Percentiles rank a stretch among this genome's conserved stretches.
Conservation (phyloP, 2,113 vertebrate genomes). For the Lonchura striata region DNA sequence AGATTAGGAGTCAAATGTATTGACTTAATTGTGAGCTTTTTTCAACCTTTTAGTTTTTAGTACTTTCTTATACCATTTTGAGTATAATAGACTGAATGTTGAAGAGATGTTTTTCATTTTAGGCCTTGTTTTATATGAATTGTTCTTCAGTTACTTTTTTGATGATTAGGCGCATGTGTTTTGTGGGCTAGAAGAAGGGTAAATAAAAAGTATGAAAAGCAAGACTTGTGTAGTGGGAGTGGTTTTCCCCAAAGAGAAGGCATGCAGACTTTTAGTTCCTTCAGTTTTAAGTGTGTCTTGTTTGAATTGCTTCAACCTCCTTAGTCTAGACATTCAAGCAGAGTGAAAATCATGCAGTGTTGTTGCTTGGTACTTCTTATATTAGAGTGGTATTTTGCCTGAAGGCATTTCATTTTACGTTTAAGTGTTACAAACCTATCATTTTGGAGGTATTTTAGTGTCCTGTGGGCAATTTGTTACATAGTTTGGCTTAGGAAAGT, state of each 20-base stretch:
- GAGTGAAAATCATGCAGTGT: background rate
- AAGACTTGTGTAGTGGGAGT: background rate
- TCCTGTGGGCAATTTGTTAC: background rate
- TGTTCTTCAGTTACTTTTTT: background rate
- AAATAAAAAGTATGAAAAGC: background rate
- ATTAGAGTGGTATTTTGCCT: background rate
- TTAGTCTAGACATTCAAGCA: background rate
- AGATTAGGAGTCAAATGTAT: no score
- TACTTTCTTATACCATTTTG: background rate
- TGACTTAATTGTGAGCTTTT: background rate
- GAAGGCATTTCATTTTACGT: background rate
- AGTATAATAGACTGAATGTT: background rate
- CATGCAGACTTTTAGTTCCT: background rate
- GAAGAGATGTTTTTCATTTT: background rate
- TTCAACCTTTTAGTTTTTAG: background rate
- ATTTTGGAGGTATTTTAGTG: background rate
- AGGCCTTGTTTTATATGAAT: background rate
- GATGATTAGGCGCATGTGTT: background rate
- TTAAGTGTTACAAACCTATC: background rate
- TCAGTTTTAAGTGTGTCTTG: background rate
- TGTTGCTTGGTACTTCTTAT: background rate
- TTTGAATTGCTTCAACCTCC: background rate
- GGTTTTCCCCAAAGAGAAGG: background rate
- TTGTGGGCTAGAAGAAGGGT: background rate
- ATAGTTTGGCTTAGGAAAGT: background rate